A percentile compares a stretch with the other conserved stretches of the same genome.
Conservation (phyloP, 2,888 invertebrate genomes). For the Piscicola geometra region DNA sequence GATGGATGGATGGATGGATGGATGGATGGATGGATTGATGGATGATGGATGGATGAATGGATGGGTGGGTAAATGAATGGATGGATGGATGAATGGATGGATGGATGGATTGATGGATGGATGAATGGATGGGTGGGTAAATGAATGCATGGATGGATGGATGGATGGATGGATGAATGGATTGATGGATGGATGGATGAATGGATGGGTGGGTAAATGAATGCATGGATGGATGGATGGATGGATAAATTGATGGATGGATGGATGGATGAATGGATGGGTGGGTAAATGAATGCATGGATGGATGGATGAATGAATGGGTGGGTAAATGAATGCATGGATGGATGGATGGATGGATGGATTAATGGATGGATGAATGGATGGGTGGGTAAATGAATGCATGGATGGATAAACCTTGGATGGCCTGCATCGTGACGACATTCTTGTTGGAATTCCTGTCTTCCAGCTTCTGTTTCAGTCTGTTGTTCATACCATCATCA, state of each 20-base stretch:
- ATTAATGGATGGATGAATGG: background rate
- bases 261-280: background rate
- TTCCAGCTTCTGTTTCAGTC: constrained; percentile 30
- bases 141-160: background rate
- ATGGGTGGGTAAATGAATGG: background rate
- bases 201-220: background rate
- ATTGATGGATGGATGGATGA: background rate
- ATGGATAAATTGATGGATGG: too few species aligned
- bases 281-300: background rate
- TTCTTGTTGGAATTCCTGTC: constrained; percentile 23
- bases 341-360: background rate
- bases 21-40: background rate
- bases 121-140: background rate
- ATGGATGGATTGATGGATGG: background rate
- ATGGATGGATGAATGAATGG: background rate
- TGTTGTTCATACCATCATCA: background rate
- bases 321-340: background rate
- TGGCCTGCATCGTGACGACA: constrained; percentile 27
- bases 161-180: too few species aligned
- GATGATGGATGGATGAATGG: constrained; percentile 17
- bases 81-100: background rate
- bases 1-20: background rate
- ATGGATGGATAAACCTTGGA: constrained; percentile 17
- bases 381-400: background rate
- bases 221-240: background rate